Evolutionary conservation across 1,140 invertebrate genomes (phyloP), one percentile per base, ranked within the genome.

Genomic region (Eupristina koningsbergeri): DNA sequence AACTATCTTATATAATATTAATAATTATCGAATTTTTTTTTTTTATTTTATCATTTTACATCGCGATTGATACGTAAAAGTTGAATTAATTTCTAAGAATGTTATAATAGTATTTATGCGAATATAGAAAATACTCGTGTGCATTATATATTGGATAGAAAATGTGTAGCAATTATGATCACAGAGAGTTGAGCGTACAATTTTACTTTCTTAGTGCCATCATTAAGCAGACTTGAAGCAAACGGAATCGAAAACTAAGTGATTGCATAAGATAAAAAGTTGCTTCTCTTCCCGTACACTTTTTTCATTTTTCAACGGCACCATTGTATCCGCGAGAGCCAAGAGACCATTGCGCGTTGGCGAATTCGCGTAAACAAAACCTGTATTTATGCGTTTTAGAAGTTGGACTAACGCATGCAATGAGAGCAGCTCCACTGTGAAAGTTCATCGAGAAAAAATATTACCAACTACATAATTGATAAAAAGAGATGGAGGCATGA

Each of bases 361-460:
- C 34, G 34, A 17, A 58, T 11, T n/a, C 41, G 47, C 47, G 73
- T 47, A n/a, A 75, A 53, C 53, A 53, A 75, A 53, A 50, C 39
- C 1, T 22, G 69, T 19, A n/a, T 58, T 26, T 3, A 9, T 58
- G 11, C 1, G 7, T 13, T 26, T 3, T 26, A 58, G 26, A 13
- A 26, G 13, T 9, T 58, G 53, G 22, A 26, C 22, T 58, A 26
- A 26, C 26, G 53, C 69, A n/a, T 39, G 39, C 69, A 41, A 71
- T 19, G 36, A 26, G 67, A 34, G 69, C 36, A 34, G 67, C 74
- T 3, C 11, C 3, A 17, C 11, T 36, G 76, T 64, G 80, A 81
- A 81, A 81, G 80, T 81, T 31, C 71, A 81, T 81, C 50, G 22
- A 69, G 80, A 81, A 74, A 61, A 81, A 58, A 58, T 29, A 53